Evolutionary conservation across 2,888 invertebrate species (phyloP).

Genomic region (Incurvaria masculella): DNA sequence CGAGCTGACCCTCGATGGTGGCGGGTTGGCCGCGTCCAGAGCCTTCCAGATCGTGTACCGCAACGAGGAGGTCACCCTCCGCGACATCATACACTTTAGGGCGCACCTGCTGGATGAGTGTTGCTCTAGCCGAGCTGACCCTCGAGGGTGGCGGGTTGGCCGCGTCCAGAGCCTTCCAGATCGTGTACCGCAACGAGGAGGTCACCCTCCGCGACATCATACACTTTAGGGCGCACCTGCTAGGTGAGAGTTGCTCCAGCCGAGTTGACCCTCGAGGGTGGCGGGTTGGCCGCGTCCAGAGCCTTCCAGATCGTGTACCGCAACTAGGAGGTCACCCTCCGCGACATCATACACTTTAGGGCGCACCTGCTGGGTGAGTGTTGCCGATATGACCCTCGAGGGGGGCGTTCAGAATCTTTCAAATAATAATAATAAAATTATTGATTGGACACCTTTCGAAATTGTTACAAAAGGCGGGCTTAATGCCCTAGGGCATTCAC

Average conservation of each 20-base stretch:
- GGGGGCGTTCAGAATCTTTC: too few species aligned
- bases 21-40: conserved; percentile 69
- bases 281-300: conserved; percentile 69
- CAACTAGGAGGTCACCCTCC: conserved; percentile 88
- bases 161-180: conserved; percentile 90
- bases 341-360: conserved; percentile 87
- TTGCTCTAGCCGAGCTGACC: too few species aligned
- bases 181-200: conserved; percentile 93
- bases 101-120: conserved; percentile 75
- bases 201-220: conserved; percentile 85
- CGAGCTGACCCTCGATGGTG: conserved; percentile 40
- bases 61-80: conserved; percentile 88
- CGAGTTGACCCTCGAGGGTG: conserved; percentile 40
- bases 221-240: conserved; percentile 85
- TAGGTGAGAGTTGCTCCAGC: conserved; percentile 61
- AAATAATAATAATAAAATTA: too few species aligned
- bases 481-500: too few species aligned
- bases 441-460: too few species aligned
- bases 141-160: conserved; percentile 50
- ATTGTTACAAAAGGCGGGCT: too few species aligned
- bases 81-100: conserved; percentile 87
- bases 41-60: conserved; percentile 94
- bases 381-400: too few species aligned
- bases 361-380: conserved; percentile 75
- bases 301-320: conserved; percentile 94